Evolutionary conservation across 2,797 vertebrate genomes (phyloP), one percentile per base, ranked within the genome.

Genomic region (Acridotheres tristis): DNA sequence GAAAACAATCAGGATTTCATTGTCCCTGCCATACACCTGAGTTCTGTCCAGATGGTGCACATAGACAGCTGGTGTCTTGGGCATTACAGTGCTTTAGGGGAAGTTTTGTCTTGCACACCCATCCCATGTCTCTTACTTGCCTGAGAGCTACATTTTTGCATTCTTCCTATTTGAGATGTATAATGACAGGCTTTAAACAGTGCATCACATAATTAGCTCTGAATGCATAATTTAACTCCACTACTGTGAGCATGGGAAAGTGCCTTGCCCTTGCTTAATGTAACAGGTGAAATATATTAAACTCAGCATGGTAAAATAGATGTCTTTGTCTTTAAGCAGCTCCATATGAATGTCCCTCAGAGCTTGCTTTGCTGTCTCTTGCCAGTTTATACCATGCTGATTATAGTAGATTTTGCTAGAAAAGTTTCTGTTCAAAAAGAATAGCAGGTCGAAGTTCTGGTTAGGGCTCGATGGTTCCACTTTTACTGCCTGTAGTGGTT

Each of bases 171-270:
- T 84, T 7, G 3, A 74, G 43, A 15, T 40, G 6, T 75, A 9
- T 79, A 75, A 94, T 90, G 67, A 66, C 57, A 76, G 76, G 48
- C 63, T 90, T 93, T 88, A 85, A 93, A 42, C 42, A 58, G 43
- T 1, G 0, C 66, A 51, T 83, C 67, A 72, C 61, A 17, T 89
- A 84, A 88, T 94, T 92, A 77, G 19, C 57, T 91, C 47, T 29
- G 57, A 92, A 74, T 85, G 81, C 78, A 88, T 96, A 58, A 93
- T 91, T 80, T 65, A 90, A 43, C 34, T 61, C 63, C 21, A 14
- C 11, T 71, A 29, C 73, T 67, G 2, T 3, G 4, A 75, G 7
- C 62, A 48, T 57, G 61, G 74, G 82, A 62, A 91, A 91, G 27
- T 45, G 66, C 51, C 47, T 89, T 93, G 51, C 47, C 45, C 77